phyloP scores from a whole-genome alignment of 2,113 vertebrate genomes.

The Paracanthobrama guichenoti region DNA sequence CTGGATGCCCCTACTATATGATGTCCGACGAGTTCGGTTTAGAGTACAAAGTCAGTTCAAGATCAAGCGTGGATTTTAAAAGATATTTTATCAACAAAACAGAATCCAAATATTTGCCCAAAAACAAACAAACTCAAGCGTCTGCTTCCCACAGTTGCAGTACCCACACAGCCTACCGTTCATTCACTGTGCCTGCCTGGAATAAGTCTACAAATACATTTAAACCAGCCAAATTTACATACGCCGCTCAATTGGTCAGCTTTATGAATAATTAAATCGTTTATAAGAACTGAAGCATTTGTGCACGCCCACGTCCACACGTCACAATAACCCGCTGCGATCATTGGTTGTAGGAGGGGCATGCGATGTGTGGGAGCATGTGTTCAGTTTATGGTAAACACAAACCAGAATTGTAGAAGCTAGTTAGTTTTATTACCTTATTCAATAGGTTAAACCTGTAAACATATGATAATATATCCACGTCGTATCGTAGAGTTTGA shows the following conservation, averaged over 20 bases:
- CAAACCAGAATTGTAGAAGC: neutral
- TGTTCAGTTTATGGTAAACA: conserved; percentile 12
- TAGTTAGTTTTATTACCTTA: neutral
- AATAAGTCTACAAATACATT: conserved; percentile 54
- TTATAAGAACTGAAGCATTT: neutral
- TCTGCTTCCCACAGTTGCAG: neutral
- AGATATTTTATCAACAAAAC: neutral
- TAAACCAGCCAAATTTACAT: conserved; percentile 60
- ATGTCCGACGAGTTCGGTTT: neutral
- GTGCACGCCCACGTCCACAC: conserved; percentile 46
- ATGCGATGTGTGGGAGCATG: neutral
- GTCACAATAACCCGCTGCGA: conserved; percentile 22
- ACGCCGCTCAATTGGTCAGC: conserved; percentile 60
- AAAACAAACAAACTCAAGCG: neutral
- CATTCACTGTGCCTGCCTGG: conserved; percentile 31
- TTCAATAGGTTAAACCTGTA: neutral
- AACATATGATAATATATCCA: neutral
- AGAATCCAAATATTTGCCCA: neutral
- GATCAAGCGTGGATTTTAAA: neutral
- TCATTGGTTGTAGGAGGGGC: conserved; percentile 32
- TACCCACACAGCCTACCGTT: conserved; percentile 21
- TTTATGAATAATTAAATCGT: conserved; percentile 52
- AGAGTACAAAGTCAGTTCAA: neutral
- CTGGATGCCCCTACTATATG: neutral
- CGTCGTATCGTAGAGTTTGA: neutral